A percentile compares a stretch with the other conserved stretches of the same genome.
phyloP scores from a whole-genome alignment of 2,888 invertebrate species.

The Cyrtodaria siliqua region DNA sequence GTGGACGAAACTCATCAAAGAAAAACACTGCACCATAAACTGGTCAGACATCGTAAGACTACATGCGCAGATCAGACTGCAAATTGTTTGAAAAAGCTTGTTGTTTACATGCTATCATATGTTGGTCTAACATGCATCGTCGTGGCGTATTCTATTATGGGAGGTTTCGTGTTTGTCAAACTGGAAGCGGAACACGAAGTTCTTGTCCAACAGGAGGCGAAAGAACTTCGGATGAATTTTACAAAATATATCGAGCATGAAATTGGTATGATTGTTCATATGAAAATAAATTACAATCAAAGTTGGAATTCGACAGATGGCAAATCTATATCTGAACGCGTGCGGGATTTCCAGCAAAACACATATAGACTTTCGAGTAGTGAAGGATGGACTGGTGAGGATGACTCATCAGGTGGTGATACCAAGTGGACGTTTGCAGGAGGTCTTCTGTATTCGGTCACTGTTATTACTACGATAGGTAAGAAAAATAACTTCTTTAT shows the following conservation, averaged over 20 bases:
- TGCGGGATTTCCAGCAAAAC: constrained; percentile 92
- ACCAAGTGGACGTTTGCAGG: constrained; percentile 95
- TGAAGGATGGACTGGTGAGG: constrained; percentile 90
- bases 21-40: neutral
- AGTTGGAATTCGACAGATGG: constrained; percentile 85
- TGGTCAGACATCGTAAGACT: constrained; percentile 5
- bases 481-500: no score
- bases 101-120: constrained; percentile 98
- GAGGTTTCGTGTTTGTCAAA: constrained; percentile 95
- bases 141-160: constrained; percentile 94
- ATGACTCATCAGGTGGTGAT: constrained; percentile 84
- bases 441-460: constrained; percentile 94
- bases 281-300: constrained; percentile 89
- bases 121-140: constrained; percentile 97
- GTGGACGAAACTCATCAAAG: constrained; percentile 16
- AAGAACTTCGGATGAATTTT: constrained; percentile 27
- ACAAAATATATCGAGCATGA: constrained; percentile 14
- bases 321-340: constrained; percentile 92
- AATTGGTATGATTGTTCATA: constrained; percentile 19
- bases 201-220: constrained; percentile 59
- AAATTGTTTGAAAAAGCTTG: constrained; percentile 87
- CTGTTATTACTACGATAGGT: constrained; percentile 96
- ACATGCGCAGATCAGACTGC: constrained; percentile 41
- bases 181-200: constrained; percentile 88
- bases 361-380: constrained; percentile 92